These are phyloP conservation scores for Tiliqua scincoides DNA, from an alignment of 2,113 vertebrate species.

Conservation along the genomic window DNA sequence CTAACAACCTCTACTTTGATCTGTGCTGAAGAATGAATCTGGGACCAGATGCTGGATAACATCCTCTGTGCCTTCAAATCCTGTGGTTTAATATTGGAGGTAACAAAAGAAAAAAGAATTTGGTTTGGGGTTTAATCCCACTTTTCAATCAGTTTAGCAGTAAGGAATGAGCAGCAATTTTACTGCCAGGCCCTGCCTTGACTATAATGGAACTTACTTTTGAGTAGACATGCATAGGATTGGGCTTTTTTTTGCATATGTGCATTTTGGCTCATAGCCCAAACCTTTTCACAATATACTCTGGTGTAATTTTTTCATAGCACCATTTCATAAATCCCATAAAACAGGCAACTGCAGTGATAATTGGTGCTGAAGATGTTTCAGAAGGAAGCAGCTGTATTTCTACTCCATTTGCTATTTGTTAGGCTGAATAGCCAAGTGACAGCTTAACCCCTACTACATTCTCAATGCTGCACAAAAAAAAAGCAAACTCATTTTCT, in stretches of 20 bases:
- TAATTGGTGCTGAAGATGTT: conserved; percentile 32
- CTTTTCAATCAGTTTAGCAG: not conserved
- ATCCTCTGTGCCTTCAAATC: conserved; percentile 19
- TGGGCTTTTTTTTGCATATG: not conserved
- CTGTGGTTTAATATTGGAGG: not conserved
- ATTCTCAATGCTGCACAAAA: conserved; percentile 31
- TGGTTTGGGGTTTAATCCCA: conserved; percentile 14
- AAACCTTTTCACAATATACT: not conserved
- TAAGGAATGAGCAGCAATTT: conserved; percentile 10
- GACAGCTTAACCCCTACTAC: conserved; percentile 41
- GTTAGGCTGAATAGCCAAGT: conserved; percentile 30
- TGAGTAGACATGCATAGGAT: too few species aligned
- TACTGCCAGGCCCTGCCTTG: not conserved
- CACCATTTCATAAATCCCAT: conserved; percentile 32
- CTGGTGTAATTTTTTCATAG: conserved; percentile 16
- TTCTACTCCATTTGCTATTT: conserved; percentile 25
- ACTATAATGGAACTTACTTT: too few species aligned
- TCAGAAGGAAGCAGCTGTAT: conserved; percentile 17
- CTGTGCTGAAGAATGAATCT: conserved; percentile 27
- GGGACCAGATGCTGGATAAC: conserved; percentile 1
- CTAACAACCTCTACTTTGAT: not conserved
- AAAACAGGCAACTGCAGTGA: not conserved
- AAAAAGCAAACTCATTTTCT: conserved; percentile 32
- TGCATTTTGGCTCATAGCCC: not conserved
- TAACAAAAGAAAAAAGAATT: conserved; percentile 13